Base-by-base conservation (phyloP, 2,888 invertebrate species). In the Gibbula magus region DNA sequence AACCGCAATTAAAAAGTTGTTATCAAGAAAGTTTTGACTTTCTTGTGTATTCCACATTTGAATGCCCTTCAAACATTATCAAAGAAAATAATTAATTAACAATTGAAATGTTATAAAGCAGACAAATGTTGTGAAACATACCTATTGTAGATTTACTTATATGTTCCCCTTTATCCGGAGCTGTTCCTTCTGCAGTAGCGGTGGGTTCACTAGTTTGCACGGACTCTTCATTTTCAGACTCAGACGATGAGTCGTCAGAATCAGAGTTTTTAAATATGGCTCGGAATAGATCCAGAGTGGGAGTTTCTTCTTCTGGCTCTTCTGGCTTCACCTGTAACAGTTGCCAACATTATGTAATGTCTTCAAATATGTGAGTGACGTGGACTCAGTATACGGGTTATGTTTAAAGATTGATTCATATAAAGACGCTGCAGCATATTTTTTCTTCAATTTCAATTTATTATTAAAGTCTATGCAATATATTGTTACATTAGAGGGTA, bases 261-360 rank as follows among this genome's bases (percentile, higher is more conserved):
- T 96, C 96, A 81, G 96, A 96, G 88, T 96, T 96, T 35, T 96
- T 94, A 91, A 98, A 98, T 88, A 98, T 97, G 0, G 97, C 96
- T 92, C 96, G 97, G 90, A 97, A 98, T 3, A 98, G 93, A 93
- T 98, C 98, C 81, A 94, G 94, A 74, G 95, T 94, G 25, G 94
- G 94, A 25, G 94, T 93, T 66, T 82, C 85, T n/a, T 77, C 79
- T 61, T 94, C 93, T 29, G 67, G n/a, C 20, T 70, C 67, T 51
- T 80, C 75, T 32, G 73, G 73, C 67, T 75, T 32, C 73, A 45
- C 8, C 56, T 56, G 20, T 13, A 56, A 7, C 20, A 4, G 20
- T n/a, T n/a, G n/a, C n/a, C 54, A 54, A 54, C 4, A 25, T 22
- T 52, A 52, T n/a, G n/a, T n/a, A n/a, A n/a, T n/a, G n/a, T n/a